Percentiles rank a stretch among this genome's conserved stretches.
These are phyloP conservation scores for Malurus melanocephalus DNA, from an alignment of 2,113 vertebrate species.

Conservation along the genomic window DNA sequence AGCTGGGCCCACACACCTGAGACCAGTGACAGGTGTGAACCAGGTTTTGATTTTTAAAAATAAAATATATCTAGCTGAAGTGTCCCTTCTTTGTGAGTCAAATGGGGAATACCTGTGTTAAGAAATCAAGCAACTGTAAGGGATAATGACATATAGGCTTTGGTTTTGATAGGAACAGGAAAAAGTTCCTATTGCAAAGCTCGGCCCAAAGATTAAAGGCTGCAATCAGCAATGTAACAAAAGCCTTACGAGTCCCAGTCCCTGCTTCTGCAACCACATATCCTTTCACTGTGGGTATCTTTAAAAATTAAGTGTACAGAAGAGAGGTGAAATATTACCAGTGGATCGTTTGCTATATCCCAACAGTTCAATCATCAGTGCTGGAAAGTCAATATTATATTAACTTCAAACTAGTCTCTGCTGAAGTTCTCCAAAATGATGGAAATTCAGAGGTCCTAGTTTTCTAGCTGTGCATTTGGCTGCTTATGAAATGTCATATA, in stretches of 20 bases:
- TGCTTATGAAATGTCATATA: conserved; percentile 12
- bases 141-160: accelerated
- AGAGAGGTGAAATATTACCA: conserved; percentile 10
- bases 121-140: neutral
- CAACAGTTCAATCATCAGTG: conserved; percentile 34
- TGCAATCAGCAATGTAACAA: neutral
- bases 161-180: neutral
- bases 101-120: neutral
- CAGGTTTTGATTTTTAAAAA: neutral
- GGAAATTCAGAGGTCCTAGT: conserved; percentile 2
- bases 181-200: neutral
- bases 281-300: neutral
- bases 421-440: conserved; percentile 33
- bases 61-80: neutral
- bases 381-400: conserved; percentile 53
- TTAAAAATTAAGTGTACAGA: neutral
- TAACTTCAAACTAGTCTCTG: conserved; percentile 11
- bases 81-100: neutral
- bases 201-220: neutral
- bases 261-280: neutral
- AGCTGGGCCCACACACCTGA: neutral
- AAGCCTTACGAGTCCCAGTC: neutral
- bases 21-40: neutral
- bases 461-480: neutral
- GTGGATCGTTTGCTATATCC: neutral